Base-by-base conservation (phyloP, 2,797 vertebrate species). In the Neostethus bicornis region DNA sequence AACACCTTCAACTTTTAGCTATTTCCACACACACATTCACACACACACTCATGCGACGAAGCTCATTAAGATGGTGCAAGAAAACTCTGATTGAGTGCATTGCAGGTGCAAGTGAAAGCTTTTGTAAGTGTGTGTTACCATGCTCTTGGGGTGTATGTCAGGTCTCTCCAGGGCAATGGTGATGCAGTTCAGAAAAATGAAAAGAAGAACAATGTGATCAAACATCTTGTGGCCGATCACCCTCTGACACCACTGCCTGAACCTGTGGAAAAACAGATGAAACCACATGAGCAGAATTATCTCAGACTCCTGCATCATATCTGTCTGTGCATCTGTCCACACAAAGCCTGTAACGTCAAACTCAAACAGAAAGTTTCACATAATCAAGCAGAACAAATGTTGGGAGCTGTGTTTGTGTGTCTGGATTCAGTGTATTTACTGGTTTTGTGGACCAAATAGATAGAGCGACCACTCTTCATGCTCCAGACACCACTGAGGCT, bases 161-260 rank as follows among this genome's bases (percentile, higher is more conserved):
- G 97, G 97, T 57, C 97, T 86, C 80, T 99, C 97, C 80, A 99
- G 81, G 0, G 97, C 97, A 8, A 99, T 98, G 63, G 96, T 98
- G 90, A 99, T 96, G 50, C 97, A 99, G 85, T 98, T 99, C 53
- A 99, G 93, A 72, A 99, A 99, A 88, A 99, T 99, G 83, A 99
- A 99, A 63, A 96, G 91, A n/a, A 99, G 91, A 45, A 99, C 94
- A 50, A 96, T 70, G 0, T 99, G 93, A 71, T 99, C 97, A 23
- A 99, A 99, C 93, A 99, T 90, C 89, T 96, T 98, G 89, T 98
- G 96, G 7, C 94, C 91, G 4, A 98, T 97, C 73, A 98, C 82
- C 76, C 88, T 94, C 86, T 95, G 94, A 84, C 96, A 99, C 86
- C 87, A 93, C 56, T 82, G 7, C 12, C 96, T 93, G 75, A 97